Evolutionary conservation across 2,888 invertebrate genomes (phyloP), one percentile per base, ranked within the genome.

Genomic region (Chrysolina americana): DNA sequence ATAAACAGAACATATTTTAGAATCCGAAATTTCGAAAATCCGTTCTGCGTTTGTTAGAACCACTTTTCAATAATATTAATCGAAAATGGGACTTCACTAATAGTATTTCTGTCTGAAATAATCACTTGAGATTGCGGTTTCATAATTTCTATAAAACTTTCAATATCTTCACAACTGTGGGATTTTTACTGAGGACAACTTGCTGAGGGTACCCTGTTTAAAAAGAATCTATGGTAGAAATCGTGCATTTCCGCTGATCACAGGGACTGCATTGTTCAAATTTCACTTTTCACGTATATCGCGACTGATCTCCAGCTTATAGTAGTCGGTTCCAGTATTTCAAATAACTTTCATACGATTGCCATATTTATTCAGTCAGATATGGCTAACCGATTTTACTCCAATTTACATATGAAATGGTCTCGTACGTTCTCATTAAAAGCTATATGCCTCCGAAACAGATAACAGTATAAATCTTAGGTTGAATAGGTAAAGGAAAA

Each of bases 401-500:
- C 47, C 59, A 71, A 71, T 71, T 71, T 71, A 66, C 71, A 71
- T 71, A 71, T 62, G 66, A 66, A 71, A 71, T 59, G 66, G 50
- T 36, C 66, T 47, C 66, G 66, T 71, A 65, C 47, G 36, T 71
- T 71, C 71, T 71, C 66, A 66, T 71, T 71, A 71, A 71, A 71
- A 47, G 59, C 59, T 71, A 71, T 71, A 66, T 66, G 71, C 65
- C 71, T 66, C 65, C 41, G 65, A 59, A 59, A 41, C 66, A 71
- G 59, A 71, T 71, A 71, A 71, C 70, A 62, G 47, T 70, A 70
- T 74, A 74, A 69, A 74, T 70, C 70, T 70, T 50, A 59, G 56
- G 36, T 65, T 47, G 68, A 71, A 69, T 75, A 69, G 71, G 69
- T 71, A 71, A 56, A 59, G 71, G 69, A 71, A 75, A 68, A 75